Evolutionary conservation across 2,888 invertebrate genomes (phyloP).

Genomic region (Drosophila recens): DNA sequence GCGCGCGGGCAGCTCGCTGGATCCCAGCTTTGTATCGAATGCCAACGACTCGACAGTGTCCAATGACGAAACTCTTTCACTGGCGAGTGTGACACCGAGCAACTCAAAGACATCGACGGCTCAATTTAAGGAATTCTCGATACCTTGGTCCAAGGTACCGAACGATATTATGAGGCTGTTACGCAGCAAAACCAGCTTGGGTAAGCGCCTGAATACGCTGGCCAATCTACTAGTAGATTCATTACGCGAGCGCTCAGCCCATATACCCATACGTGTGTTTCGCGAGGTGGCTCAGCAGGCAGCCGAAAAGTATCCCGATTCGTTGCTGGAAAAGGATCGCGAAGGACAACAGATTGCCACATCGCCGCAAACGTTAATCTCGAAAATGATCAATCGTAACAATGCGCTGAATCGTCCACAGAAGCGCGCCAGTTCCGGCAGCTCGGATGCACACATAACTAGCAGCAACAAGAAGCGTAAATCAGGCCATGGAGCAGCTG

Average conservation of each 20-base stretch:
- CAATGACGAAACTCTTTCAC: slow-evolving; percentile 68
- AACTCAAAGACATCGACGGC: slow-evolving; percentile 61
- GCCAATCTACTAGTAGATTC: slow-evolving; percentile 70
- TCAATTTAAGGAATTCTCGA: slow-evolving; percentile 70
- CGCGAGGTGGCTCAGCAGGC: slow-evolving; percentile 76
- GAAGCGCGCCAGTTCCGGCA: slow-evolving; percentile 64
- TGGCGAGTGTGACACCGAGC: slow-evolving; percentile 72
- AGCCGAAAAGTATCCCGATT: slow-evolving; percentile 72
- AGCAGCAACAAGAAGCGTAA: slow-evolving; percentile 66
- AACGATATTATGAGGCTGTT: slow-evolving; percentile 72
- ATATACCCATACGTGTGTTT: slow-evolving; percentile 69
- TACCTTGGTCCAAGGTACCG: slow-evolving; percentile 74
- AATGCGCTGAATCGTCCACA: slow-evolving; percentile 71
- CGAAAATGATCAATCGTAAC: slow-evolving; percentile 74
- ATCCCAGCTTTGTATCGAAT: slow-evolving; percentile 77
- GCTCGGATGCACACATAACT: slow-evolving; percentile 60
- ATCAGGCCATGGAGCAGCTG: slow-evolving; percentile 8
- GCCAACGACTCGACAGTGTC: slow-evolving; percentile 72
- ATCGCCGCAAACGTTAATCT: slow-evolving; percentile 73
- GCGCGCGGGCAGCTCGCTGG: slow-evolving; percentile 73
- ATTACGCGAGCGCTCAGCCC: slow-evolving; percentile 64
- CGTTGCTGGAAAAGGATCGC: slow-evolving; percentile 72
- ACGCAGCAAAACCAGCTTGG: slow-evolving; percentile 62
- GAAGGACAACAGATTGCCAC: slow-evolving; percentile 74
- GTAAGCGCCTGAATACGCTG: slow-evolving; percentile 69